Conservation (phyloP, 2,888 invertebrate genomes). For the Lochmaea crataegi region DNA sequence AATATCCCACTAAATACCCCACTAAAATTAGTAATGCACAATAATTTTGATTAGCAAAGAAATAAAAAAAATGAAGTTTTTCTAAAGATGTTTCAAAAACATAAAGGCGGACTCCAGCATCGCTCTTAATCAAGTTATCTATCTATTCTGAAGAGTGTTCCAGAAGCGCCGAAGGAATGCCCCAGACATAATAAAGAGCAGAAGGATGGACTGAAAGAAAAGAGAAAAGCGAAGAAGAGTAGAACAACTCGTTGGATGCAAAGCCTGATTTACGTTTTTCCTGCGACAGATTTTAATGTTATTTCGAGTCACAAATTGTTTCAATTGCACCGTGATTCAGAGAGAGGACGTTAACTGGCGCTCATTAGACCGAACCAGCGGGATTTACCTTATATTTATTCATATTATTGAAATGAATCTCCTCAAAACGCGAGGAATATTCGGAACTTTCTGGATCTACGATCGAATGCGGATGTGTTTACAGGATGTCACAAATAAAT, state of each 20-base stretch:
- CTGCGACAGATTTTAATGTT: slow-evolving; percentile 68
- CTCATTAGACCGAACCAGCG: slow-evolving; percentile 65
- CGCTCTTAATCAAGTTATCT: background rate
- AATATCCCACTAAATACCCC: no score
- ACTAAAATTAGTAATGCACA: no score
- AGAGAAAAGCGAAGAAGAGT: slow-evolving; percentile 38
- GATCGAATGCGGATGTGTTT: background rate
- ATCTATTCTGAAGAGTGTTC: slow-evolving; percentile 60
- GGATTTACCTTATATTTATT: slow-evolving; percentile 67
- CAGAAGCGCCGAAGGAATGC: slow-evolving; percentile 61
- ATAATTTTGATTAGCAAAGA: no score
- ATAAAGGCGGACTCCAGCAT: no score
- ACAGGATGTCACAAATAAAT: no score
- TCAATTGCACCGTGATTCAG: slow-evolving; percentile 69
- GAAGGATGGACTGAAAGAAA: slow-evolving; percentile 10
- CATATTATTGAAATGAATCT: slow-evolving; percentile 67
- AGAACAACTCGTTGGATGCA: slow-evolving; percentile 59
- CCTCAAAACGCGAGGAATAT: slow-evolving; percentile 43
- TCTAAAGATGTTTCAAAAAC: no score
- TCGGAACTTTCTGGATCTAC: slow-evolving; percentile 41
- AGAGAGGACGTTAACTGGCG: slow-evolving; percentile 66
- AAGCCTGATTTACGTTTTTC: slow-evolving; percentile 67
- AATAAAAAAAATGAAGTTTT: no score
- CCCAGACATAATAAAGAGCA: slow-evolving; percentile 8
- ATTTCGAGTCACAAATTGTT: slow-evolving; percentile 69